Evolutionary conservation across 1,140 invertebrate species (phyloP).

Genomic region (Pseudomyrmex sp.): DNA sequence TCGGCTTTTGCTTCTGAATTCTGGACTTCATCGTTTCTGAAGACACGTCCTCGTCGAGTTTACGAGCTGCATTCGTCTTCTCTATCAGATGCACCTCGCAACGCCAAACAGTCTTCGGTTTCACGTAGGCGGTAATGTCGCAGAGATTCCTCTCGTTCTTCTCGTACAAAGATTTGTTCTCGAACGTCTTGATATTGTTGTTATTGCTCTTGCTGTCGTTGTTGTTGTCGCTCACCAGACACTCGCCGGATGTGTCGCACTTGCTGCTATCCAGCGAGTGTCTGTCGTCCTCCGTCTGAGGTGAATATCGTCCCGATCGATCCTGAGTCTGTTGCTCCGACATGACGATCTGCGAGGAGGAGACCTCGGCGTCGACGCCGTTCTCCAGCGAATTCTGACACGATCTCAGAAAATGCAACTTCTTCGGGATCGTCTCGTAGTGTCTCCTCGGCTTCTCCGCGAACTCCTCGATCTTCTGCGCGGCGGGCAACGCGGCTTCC

Average conservation of each 20-base stretch:
- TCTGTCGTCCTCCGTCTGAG: neutral
- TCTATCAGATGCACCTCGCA: constrained; percentile 16
- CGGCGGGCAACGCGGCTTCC: constrained; percentile 38
- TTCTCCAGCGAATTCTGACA: constrained; percentile 69
- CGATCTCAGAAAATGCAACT: constrained; percentile 76
- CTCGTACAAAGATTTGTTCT: neutral
- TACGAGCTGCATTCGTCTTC: neutral
- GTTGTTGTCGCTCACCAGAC: constrained; percentile 60
- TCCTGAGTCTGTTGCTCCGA: neutral
- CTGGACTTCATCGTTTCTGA: constrained; percentile 2
- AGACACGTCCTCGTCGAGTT: constrained; percentile 27
- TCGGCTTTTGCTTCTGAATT: constrained; percentile 67
- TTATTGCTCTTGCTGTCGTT: constrained; percentile 71
- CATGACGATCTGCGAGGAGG: constrained; percentile 24
- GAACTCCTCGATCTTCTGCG: constrained; percentile 42
- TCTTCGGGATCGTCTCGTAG: constrained; percentile 57
- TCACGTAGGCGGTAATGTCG: constrained; percentile 23
- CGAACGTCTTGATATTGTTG: constrained; percentile 54
- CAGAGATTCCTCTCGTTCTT: constrained; percentile 62
- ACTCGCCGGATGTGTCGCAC: constrained; percentile 24
- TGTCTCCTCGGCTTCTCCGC: constrained; percentile 38
- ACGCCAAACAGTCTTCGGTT: constrained; percentile 37
- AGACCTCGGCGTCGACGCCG: constrained; percentile 14
- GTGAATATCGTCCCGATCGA: neutral
- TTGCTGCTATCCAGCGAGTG: neutral